Percentiles rank a stretch among this genome's conserved stretches.
phyloP scores from a whole-genome alignment of 1,140 invertebrate genomes.

The Coboldia fuscipes region DNA sequence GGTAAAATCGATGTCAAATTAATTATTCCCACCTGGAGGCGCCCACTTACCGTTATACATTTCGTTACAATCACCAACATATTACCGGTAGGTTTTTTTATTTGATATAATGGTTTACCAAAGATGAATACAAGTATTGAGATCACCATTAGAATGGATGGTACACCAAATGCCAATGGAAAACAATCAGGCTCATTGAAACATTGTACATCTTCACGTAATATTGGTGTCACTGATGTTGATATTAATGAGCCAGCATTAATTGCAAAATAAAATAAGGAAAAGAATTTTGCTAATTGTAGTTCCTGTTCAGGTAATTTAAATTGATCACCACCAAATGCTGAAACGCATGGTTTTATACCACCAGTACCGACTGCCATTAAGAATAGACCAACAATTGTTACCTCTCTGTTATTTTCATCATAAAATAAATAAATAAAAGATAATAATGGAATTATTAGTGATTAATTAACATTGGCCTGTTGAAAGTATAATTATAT shows the following conservation, averaged over 20 bases:
- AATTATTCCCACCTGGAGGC: too few species aligned
- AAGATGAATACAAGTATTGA: constrained; percentile 61
- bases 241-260: constrained; percentile 78
- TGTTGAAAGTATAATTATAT: too few species aligned
- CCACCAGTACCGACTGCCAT: constrained; percentile 78
- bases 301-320: constrained; percentile 45
- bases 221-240: constrained; percentile 63
- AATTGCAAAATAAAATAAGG: constrained; percentile 76
- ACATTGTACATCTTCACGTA: constrained; percentile 56
- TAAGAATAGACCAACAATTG: constrained; percentile 47
- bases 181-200: constrained; percentile 60
- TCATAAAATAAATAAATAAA: constrained; percentile 30
- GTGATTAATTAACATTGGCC: too few species aligned
- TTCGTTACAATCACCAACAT: constrained; percentile 52
- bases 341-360: constrained; percentile 87
- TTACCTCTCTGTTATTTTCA: constrained; percentile 49
- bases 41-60: constrained; percentile 53
- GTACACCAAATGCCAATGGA: constrained; percentile 72
- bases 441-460: too few species aligned
- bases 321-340: constrained; percentile 92
- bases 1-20: background rate
- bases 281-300: constrained; percentile 64
- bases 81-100: constrained; percentile 62
- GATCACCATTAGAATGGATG: constrained; percentile 55
- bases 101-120: constrained; percentile 56